Evolutionary conservation across 2,888 invertebrate species (phyloP), one percentile per base, ranked within the genome.

Genomic region (Troides oblongomaculatus): DNA sequence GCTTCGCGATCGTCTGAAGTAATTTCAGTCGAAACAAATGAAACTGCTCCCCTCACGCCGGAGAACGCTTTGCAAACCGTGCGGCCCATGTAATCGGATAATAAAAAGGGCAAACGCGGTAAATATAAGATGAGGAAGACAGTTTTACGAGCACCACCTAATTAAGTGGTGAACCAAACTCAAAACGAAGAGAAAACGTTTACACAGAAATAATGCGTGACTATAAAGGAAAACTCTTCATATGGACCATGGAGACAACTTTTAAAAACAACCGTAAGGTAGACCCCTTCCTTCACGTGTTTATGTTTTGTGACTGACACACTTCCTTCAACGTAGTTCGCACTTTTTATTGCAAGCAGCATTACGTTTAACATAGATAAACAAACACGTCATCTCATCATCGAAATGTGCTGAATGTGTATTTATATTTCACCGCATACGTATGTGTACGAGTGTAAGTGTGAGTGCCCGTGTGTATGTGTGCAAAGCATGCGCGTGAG

Each of bases 51-150:
- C 92, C 88, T 91, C 87, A 86, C 87, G 84, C 83, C 83, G 82
- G 85, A 81, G 86, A 87, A 83, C 87, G 89, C 86, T 90, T 88
- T 87, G 85, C 90, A 89, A 90, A 91, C 89, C 85, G 89, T 87
- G 88, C 88, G 82, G 70, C 91, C 90, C 89, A 88, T 88, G 92
- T 92, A 92, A 92, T 92, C 92, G 92, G 88, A 92, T 92, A 92
- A 92, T 92, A 92, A 92, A 92, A 92, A 92, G 92, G 92, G 92
- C 92, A 90, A 92, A 91, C 91, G 91, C 90, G 91, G 92, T 92
- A 92, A 92, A 92, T 92, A 92, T 92, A 91, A 92, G 92, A 92
- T 92, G 92, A 92, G 92, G 90, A 92, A 92, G 92, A 92, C 92
- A 92, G 92, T 92, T 92, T 92, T 92, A 92, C 92, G 92, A 92